Base-by-base conservation (phyloP, 2,113 vertebrate genomes). In the Leptocoma aspasia region DNA sequence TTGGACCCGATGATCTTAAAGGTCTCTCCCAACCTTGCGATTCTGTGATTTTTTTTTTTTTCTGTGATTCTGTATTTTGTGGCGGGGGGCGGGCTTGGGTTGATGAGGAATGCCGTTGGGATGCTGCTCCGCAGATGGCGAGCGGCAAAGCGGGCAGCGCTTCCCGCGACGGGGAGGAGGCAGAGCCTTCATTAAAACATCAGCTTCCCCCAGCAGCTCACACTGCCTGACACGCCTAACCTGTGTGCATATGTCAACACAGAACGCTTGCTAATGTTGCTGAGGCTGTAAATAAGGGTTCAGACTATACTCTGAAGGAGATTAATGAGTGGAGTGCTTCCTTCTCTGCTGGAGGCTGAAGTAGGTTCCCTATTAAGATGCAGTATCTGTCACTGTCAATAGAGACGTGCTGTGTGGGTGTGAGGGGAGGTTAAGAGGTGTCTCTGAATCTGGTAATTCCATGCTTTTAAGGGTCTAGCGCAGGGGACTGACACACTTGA, bases 331-430 rank as follows among this genome's bases (percentile, higher is more conserved):
- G 27, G 88, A 92, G 85, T 86, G 92, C 71, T 96, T 97, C 94
- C 88, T 94, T 94, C 92, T 75, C 94, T 93, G 94, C 82, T 96
- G 96, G 96, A 95, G 71, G 64, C 94, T 92, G 92, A 57, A 95
- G 90, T 81, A 90, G 85, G 94, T 90, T 96, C 88, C 94, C 90
- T 93, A 96, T 96, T 97, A 97, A 96, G 93, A 96, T 95, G 94
- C 88, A 88, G 85, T 95, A 95, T 93, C 94, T 97, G 96, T 97
- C 95, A 96, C 76, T 95, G 96, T 93, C 95, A 95, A 96, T 93
- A 96, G 92, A 97, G 88, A 96, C 87, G 77, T 68, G 92, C 92
- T 95, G 95, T 83, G 79, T 96, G 90, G 93, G 93, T 96, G 94
- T 90, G 90, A 96, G 68, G 24, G 52, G 85, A 96, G 85, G 93